Evolutionary conservation across 1,140 invertebrate species (phyloP), one percentile per base, ranked within the genome.

Genomic region (Diprion similis): DNA sequence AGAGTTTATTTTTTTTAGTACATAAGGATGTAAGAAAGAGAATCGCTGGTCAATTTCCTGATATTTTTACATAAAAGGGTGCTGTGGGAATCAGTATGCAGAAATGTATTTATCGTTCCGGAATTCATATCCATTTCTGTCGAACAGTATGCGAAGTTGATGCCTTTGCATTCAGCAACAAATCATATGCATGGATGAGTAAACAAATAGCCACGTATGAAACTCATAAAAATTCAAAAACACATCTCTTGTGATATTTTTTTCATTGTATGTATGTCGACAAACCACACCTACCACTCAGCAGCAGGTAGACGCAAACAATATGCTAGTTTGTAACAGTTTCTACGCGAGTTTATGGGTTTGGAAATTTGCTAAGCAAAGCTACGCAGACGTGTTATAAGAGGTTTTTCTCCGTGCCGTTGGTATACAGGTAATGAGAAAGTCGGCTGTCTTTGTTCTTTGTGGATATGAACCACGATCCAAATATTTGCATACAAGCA

Each of bases 361-460:
- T 59, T 59, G 51, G 51, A 59, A 59, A 59, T 59, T 59, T 59
- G 11, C 51, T 59, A 59, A 59, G 51, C 51, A 59, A 59, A 13
- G 51, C n/a, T 17, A 37, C 51, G 51, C 11, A 59, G 51, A 6
- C 6, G 24, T 59, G 51, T 8, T 59, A 59, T 59, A 13, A 17
- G 11, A 59, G 51, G n/a, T 59, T 59, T 59, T 59, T 59, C 51
- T 59, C 51, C 51, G 51, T 59, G 24, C 24, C 24, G 6, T 37
- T 37, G 24, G 24, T 17, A n/a, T n/a, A 15, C 51, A 59, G n/a
- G n/a, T 17, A 59, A 13, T 59, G 51, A 59, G 51, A 59, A 59
- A 59, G 51, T 59, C 24, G 24, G 24, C 24, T 59, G 51, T 59
- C 51, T 59, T 59, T 59, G 51, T 59, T 59, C 51, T 15, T 15